Evolutionary conservation across 2,888 invertebrate species (phyloP).

Genomic region (Caenorhabditis afra): DNA sequence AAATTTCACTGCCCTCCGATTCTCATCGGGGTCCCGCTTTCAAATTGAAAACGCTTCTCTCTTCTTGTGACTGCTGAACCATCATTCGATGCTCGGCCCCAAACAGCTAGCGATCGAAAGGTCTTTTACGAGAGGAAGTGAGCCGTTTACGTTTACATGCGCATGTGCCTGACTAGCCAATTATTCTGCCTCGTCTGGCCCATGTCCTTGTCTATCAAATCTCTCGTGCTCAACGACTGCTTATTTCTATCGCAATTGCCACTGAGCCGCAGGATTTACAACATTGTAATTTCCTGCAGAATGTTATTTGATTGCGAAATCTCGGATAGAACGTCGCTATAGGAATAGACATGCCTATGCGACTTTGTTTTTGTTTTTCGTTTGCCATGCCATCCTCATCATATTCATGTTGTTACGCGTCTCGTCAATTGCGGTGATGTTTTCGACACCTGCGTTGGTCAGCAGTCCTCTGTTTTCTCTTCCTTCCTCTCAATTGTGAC

Average conservation of each 20-base stretch:
- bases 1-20: slow-evolving; percentile 43
- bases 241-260: slow-evolving; percentile 20
- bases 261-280: background rate
- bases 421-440: background rate
- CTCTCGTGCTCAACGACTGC: slow-evolving; percentile 13
- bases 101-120: no score
- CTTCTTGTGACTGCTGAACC: background rate
- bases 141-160: slow-evolving; percentile 35
- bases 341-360: no score
- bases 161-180: slow-evolving; percentile 32
- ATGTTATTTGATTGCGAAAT: background rate
- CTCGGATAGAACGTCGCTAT: background rate
- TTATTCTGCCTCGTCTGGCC: slow-evolving; percentile 51
- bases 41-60: slow-evolving; percentile 11
- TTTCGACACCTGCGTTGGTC: slow-evolving; percentile 26
- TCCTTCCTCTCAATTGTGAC: slow-evolving; percentile 35
- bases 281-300: background rate
- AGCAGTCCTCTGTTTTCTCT: slow-evolving; percentile 20
- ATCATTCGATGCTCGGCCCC: no score
- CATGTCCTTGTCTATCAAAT: slow-evolving; percentile 50
- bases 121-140: background rate
- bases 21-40: slow-evolving; percentile 2
- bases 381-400: slow-evolving; percentile 12
- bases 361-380: background rate
- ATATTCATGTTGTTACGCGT: background rate